These are phyloP conservation scores for Isaurus tuberculatus DNA, from an alignment of 92 coral and sea anemone genomes.

Conservation along the genomic window DNA sequence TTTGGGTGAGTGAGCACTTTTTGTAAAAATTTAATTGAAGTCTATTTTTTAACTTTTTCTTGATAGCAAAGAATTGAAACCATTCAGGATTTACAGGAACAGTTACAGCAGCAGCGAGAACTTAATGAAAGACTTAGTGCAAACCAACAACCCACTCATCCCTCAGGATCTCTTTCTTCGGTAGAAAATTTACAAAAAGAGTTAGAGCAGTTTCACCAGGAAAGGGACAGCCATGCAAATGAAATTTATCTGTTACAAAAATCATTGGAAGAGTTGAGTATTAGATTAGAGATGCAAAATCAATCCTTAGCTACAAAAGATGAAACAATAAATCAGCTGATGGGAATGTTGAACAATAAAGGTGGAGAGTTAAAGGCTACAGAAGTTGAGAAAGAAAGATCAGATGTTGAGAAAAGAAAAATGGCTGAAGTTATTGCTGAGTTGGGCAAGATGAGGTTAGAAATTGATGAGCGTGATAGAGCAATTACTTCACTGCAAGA, in stretches of 20 bases:
- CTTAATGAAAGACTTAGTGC: slow-evolving; percentile 42
- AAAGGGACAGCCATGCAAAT: slow-evolving; percentile 85
- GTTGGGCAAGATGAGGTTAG: slow-evolving; percentile 63
- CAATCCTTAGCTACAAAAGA: slow-evolving; percentile 82
- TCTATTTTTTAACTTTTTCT: not conserved
- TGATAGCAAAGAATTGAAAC: slow-evolving; percentile 80
- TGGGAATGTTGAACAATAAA: slow-evolving; percentile 83
- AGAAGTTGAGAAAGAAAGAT: slow-evolving; percentile 62
- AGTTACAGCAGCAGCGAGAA: slow-evolving; percentile 63
- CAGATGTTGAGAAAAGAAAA: slow-evolving; percentile 71
- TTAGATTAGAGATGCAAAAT: slow-evolving; percentile 76
- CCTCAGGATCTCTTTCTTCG: slow-evolving; percentile 54
- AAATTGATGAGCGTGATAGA: slow-evolving; percentile 75
- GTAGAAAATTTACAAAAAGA: slow-evolving; percentile 79
- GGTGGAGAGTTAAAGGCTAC: slow-evolving; percentile 71
- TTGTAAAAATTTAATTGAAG: not conserved
- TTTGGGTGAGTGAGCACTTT: too few relatives aligned
- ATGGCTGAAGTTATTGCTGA: slow-evolving; percentile 73
- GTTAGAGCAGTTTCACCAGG: slow-evolving; percentile 71
- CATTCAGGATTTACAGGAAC: slow-evolving; percentile 82
- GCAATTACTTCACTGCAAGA: slow-evolving; percentile 75
- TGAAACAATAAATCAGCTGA: slow-evolving; percentile 79
- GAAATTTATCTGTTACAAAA: slow-evolving; percentile 84
- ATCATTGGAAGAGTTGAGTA: slow-evolving; percentile 83
- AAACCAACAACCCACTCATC: slow-evolving; percentile 54